Base-by-base conservation (phyloP, 2,888 invertebrate species). In the Macaria notata region DNA sequence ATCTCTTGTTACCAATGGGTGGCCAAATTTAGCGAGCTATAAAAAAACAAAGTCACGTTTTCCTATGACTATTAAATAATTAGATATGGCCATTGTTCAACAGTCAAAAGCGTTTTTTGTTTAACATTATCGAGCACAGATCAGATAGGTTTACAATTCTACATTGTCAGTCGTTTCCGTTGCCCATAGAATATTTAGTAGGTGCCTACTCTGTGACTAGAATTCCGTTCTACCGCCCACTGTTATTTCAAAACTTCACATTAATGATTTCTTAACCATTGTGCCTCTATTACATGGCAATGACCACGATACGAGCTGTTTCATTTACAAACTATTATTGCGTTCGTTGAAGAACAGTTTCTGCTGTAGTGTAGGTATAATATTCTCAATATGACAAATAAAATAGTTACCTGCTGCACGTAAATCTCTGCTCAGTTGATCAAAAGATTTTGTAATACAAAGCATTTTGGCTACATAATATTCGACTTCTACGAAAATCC, bases 251-350 rank as follows among this genome's bases (percentile, higher is more conserved):
- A 59, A 55, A 53, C 60, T 49, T 56, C 53, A 57, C 67, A 67
- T 68, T 69, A 72, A 72, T 70, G 67, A 68, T 72, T 73, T 67
- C 70, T 71, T 69, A 66, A 65, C 66, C 69, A 69, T 63, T 70
- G 65, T 71, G 68, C 68, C 62, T 66, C 62, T 61, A 62, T 64
- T 64, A 69, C 70, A 65, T 66, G 65, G 71, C 69, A 72, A 72
- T 71, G 68, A 65, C 69, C 70, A 74, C 65, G 66, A 66, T 68
- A 65, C 62, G 59, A 70, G 65, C 59, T 68, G 70, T 72, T 75
- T 72, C 65, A 71, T 64, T 69, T 69, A 36, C 33, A 67, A 70
- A 64, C 62, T 65, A 69, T 69, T 36, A 7, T 67, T 70, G 69
- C 61, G 62, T 65, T 65, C 51, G 4, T 36, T 56, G 46, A 48